Conservation (phyloP, 2,888 invertebrate genomes). For the Sacculina carcini region DNA sequence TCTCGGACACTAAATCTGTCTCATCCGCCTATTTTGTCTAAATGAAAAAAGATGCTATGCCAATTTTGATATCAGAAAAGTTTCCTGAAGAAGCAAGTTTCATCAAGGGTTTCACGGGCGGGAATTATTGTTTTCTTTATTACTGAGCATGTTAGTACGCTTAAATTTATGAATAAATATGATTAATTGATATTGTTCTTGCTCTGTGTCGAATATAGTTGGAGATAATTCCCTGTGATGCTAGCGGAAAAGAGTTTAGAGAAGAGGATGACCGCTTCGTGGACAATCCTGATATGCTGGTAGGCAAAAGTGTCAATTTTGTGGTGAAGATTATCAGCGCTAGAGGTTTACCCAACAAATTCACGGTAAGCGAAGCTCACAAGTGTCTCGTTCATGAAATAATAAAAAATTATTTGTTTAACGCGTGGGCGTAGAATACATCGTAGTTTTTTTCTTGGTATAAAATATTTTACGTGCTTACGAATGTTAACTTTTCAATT, state of each 20-base stretch:
- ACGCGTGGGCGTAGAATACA: too few species aligned
- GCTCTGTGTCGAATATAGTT: conserved; percentile 16
- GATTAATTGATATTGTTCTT: conserved; percentile 4
- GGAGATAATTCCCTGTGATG: conserved; percentile 24
- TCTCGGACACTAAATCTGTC: too few species aligned
- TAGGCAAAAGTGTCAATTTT: conserved; percentile 25
- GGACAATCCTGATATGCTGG: conserved; percentile 24
- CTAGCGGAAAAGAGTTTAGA: conserved; percentile 24
- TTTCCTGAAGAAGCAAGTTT: too few species aligned
- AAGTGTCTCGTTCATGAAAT: neutral
- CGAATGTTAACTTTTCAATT: too few species aligned
- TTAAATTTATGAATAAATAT: conserved; percentile 14
- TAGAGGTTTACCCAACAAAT: conserved; percentile 24
- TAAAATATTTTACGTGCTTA: too few species aligned
- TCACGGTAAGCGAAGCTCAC: conserved; percentile 20
- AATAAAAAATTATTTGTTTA: too few species aligned
- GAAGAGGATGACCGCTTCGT: conserved; percentile 25
- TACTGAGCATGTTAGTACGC: neutral
- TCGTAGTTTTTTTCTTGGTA: too few species aligned
- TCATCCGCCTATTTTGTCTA: too few species aligned
- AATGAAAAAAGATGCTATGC: too few species aligned
- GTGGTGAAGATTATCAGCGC: conserved; percentile 25
- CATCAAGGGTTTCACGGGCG: too few species aligned
- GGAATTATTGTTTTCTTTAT: too few species aligned
- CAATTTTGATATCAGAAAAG: too few species aligned